Conservation (phyloP, 2,888 invertebrate species). For the Drosophila yooni region DNA sequence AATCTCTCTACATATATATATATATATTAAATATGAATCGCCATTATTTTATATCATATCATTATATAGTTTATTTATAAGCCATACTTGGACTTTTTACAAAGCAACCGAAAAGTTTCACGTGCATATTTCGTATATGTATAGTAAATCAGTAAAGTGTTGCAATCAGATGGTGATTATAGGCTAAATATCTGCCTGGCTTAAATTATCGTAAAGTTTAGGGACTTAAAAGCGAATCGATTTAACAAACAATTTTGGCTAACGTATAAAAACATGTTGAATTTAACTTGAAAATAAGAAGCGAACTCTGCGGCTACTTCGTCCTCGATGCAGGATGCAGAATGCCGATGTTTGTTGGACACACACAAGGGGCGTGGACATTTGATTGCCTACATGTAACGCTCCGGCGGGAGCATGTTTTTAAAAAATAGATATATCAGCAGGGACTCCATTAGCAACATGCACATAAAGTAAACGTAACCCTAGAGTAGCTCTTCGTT, state of each 20-base stretch:
- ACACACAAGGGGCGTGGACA: background rate
- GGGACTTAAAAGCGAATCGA: constrained; percentile 45
- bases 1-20: constrained; percentile 32
- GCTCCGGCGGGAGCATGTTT: constrained; percentile 36
- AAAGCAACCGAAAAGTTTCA: constrained; percentile 46
- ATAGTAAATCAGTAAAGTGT: constrained; percentile 21
- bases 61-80: constrained; percentile 24
- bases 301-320: constrained; percentile 17
- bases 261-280: constrained; percentile 41
- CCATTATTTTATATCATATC: constrained; percentile 11
- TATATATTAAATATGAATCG: constrained; percentile 14
- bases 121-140: constrained; percentile 15
- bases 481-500: constrained; percentile 67
- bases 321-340: constrained; percentile 1
- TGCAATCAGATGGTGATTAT: constrained; percentile 36
- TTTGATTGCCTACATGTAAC: constrained; percentile 15
- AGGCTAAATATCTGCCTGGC: constrained; percentile 42
- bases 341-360: background rate
- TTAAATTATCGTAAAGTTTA: constrained; percentile 61
- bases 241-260: constrained; percentile 69
- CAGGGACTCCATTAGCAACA: constrained; percentile 56
- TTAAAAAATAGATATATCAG: constrained; percentile 55
- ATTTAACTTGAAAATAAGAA: constrained; percentile 45
- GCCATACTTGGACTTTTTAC: constrained; percentile 34
- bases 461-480: constrained; percentile 48